A percentile compares a stretch with the other conserved stretches of the same genome.
These are phyloP conservation scores for Epistrophella euchroma DNA, from an alignment of 2,888 invertebrate species.

Conservation along the genomic window DNA sequence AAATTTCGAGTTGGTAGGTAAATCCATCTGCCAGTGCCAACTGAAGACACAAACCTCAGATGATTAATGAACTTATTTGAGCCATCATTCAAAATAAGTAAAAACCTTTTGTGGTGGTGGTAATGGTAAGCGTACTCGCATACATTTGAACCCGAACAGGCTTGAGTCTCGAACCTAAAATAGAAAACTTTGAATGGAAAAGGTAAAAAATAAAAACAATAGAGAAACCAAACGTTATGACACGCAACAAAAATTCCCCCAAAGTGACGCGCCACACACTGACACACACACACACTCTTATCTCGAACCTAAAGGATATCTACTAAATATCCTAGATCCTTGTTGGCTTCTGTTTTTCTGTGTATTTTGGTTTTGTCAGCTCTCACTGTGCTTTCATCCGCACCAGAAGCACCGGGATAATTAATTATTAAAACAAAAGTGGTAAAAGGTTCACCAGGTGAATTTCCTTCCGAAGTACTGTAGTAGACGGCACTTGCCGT, in stretches of 20 bases:
- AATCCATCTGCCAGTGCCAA: constrained; percentile 56
- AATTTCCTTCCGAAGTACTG: constrained; percentile 63
- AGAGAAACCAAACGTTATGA: constrained; percentile 74
- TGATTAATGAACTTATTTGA: constrained; percentile 75
- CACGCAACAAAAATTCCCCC: constrained; percentile 74
- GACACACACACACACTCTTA: constrained; percentile 14
- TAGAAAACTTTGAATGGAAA: constrained; percentile 6
- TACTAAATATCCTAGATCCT: constrained; percentile 24
- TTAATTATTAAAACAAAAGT: constrained; percentile 75
- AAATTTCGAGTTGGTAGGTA: constrained; percentile 60
- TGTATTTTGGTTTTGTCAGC: constrained; percentile 8
- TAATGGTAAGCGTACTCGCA: not conserved
- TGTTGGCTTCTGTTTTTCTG: constrained; percentile 20
- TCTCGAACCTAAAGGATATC: constrained; percentile 22
- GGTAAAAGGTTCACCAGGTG: constrained; percentile 73
- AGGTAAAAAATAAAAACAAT: constrained; percentile 19
- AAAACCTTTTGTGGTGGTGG: constrained; percentile 14
- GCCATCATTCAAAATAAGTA: constrained; percentile 69
- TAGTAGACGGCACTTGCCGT: no score
- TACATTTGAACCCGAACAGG: constrained; percentile 33
- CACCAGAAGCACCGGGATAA: constrained; percentile 67
- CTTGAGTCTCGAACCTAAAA: constrained; percentile 4
- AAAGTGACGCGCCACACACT: constrained; percentile 52
- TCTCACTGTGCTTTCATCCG: constrained; percentile 47
- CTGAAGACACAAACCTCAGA: constrained; percentile 72